phyloP scores from a whole-genome alignment of 2,113 vertebrate genomes.

The Actinemys pallida region DNA sequence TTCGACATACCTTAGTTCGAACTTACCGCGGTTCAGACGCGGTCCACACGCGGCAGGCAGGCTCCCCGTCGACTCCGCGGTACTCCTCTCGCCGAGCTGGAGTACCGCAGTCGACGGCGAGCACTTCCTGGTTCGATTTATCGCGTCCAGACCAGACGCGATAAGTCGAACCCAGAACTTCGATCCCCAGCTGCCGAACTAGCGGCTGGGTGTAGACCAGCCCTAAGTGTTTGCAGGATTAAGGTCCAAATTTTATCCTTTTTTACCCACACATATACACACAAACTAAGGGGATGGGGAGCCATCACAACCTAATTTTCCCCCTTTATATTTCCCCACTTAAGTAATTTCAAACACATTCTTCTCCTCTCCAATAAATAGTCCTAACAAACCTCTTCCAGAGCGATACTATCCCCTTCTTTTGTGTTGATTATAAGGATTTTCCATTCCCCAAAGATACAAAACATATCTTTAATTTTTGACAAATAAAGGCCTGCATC shows the following conservation, averaged over 20 bases:
- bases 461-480: neutral
- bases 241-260: neutral
- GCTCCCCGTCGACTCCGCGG: too few relatives aligned
- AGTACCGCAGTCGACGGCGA: too few relatives aligned
- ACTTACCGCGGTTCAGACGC: too few relatives aligned
- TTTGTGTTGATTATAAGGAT: neutral
- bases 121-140: too few relatives aligned
- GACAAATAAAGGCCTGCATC: neutral
- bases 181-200: too few relatives aligned
- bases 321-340: neutral
- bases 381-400: accelerated
- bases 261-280: neutral
- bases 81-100: too few relatives aligned
- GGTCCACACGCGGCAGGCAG: too few relatives aligned
- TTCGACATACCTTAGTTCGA: too few relatives aligned
- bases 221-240: neutral
- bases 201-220: too few relatives aligned
- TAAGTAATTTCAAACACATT: neutral
- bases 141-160: too few relatives aligned
- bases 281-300: neutral
- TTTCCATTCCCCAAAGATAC: neutral
- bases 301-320: neutral
- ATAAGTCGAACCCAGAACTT: too few relatives aligned
- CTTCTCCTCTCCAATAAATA: neutral
- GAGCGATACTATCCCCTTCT: neutral